A percentile compares a stretch with the other conserved stretches of the same genome.
These are phyloP conservation scores for Protomyctophum bolini DNA, from an alignment of 2,113 vertebrate genomes.

Conservation along the genomic window DNA sequence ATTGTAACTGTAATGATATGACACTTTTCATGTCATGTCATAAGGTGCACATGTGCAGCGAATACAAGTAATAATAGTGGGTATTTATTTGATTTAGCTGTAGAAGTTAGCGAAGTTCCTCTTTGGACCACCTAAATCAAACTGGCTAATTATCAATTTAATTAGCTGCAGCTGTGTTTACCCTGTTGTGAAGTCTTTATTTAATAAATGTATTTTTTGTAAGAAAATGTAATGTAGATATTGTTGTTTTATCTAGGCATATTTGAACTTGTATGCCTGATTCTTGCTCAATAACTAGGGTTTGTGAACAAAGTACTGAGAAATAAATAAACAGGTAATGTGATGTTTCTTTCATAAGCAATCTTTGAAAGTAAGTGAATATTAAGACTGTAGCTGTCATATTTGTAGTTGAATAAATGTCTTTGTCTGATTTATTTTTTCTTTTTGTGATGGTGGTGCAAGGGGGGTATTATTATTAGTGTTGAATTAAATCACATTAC, in stretches of 20 bases:
- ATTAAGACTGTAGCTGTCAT: constrained; percentile 5
- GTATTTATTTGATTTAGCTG: no score
- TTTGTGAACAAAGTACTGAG: background rate
- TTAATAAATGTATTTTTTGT: background rate
- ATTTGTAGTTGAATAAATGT: constrained; percentile 50
- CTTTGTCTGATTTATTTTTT: constrained; percentile 17
- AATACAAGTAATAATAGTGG: no score
- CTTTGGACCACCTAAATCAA: no score
- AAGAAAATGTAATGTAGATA: constrained; percentile 2
- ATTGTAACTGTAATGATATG: no score
- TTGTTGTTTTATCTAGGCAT: background rate
- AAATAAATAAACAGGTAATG: background rate
- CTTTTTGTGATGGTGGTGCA: background rate
- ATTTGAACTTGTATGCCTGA: background rate
- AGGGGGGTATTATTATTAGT: background rate
- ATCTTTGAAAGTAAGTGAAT: constrained; percentile 10
- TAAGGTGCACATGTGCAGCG: no score
- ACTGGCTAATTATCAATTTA: no score
- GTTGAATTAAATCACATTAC: background rate
- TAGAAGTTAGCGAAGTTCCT: no score
- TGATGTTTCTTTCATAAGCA: background rate
- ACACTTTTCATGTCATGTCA: no score
- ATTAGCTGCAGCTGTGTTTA: no score
- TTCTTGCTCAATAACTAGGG: background rate
- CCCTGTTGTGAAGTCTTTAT: background rate